Base-by-base conservation (phyloP, 2,888 invertebrate species). In the Stenolophus ochropezus region DNA sequence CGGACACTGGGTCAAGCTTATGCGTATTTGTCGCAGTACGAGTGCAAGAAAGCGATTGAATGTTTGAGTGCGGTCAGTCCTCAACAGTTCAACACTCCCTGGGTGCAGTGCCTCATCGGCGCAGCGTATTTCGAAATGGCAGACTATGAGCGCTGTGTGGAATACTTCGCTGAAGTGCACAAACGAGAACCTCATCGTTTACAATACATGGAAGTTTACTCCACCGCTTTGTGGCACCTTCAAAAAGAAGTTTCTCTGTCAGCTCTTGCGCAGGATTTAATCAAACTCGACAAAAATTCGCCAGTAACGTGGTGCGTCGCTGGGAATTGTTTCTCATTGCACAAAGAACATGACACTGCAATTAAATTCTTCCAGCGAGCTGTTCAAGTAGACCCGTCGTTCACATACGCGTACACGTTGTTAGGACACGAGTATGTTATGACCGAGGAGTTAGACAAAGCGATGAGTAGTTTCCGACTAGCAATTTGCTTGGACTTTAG, bases 331-430 rank as follows among this genome's bases (percentile, higher is more conserved):
- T 98, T 98, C 89, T 98, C 97, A 77, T 91, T 98, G 78, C 98
- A 99, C 88, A 98, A 98, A 88, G 98, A 99, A 88, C 97, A 99
- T 86, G 98, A 98, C 88, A 96, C 97, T 8, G 99, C 99, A 53
- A 96, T 99, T 21, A 98, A 98, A 89, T 98, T 98, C 91, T 97
- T 99, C 88, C 97, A 98, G 89, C 92, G 99, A 86, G 99, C 99
- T 53, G 96, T 98, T 82, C 98, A 98, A 91, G 94, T 99, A 42
- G 95, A 98, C 90, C 96, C 97, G 0, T 94, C 94, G 86, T 97
- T 97, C 88, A 95, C 97, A 0, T 99, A 99, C 89, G 98, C 98
- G 2, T 98, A 98, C 89, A 98, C 98, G 0, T 90, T 99, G 82
- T 91, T 99, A 78, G 99, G 99, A 0, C 98, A 99, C 87, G 99